Evolutionary conservation across 2,113 vertebrate genomes (phyloP).

Genomic region (Pelobates fuscus): DNA sequence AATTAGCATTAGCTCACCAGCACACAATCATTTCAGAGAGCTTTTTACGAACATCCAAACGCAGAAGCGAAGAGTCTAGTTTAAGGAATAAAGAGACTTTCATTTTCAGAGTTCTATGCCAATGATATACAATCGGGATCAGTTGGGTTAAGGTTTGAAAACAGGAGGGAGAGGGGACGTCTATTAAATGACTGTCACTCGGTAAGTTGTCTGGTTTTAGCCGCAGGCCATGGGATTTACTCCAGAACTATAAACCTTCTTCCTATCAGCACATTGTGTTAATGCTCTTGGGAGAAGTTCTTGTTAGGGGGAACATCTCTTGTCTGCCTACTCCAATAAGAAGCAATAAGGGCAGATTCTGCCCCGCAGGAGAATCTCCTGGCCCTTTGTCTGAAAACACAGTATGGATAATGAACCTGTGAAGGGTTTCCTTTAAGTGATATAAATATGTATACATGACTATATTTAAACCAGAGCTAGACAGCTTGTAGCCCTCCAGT

Average conservation of each 20-base stretch:
- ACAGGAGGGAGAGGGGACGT: not conserved
- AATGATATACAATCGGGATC: not conserved
- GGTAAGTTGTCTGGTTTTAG: conserved; percentile 6
- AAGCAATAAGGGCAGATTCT: not conserved
- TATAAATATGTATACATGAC: too few species aligned
- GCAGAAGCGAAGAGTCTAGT: too few species aligned
- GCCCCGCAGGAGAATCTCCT: conserved; percentile 6
- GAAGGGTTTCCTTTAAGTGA: too few species aligned
- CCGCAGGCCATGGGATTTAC: conserved; percentile 15
- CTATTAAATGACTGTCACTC: not conserved
- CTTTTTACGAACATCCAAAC: too few species aligned
- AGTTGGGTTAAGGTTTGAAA: not conserved
- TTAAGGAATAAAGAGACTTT: too few species aligned
- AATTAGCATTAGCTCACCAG: too few species aligned
- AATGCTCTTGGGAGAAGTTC: conserved; percentile 7
- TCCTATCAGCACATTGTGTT: conserved; percentile 2
- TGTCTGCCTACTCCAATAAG: conserved; percentile 25
- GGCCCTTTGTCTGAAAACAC: not conserved
- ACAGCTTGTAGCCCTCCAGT: too few species aligned
- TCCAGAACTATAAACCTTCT: conserved; percentile 14
- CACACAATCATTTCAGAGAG: too few species aligned
- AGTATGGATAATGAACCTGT: too few species aligned
- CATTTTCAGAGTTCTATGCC: too few species aligned
- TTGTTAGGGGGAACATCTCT: conserved; percentile 7
- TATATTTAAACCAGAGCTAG: too few species aligned